Conservation (phyloP, 2,888 invertebrate species). For the Andrena fulva region DNA sequence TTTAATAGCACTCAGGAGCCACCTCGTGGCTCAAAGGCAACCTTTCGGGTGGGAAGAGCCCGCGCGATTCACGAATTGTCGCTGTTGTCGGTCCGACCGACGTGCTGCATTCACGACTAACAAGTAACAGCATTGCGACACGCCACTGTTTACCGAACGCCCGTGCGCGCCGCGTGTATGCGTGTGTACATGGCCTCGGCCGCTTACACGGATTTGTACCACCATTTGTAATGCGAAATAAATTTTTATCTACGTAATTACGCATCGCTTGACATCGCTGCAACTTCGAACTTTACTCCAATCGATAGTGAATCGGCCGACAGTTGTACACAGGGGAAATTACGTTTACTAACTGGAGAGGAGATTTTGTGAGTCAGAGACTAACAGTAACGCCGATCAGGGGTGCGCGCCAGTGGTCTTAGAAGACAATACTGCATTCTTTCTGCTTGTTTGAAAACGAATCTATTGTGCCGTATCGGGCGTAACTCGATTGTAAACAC, state of each 20-base stretch:
- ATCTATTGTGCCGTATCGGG: conserved; percentile 31
- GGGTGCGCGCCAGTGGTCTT: conserved; percentile 25
- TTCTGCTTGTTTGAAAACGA: conserved; percentile 15
- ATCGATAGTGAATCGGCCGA: conserved; percentile 38
- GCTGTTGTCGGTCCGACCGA: conserved; percentile 34
- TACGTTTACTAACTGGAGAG: conserved; percentile 9
- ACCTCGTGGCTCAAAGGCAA: conserved; percentile 53
- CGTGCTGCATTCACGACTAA: conserved; percentile 42
- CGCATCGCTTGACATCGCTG: conserved; percentile 42
- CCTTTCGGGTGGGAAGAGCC: conserved; percentile 32
- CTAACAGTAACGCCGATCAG: not conserved
- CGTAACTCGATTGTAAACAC: conserved; percentile 25
- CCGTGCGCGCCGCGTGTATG: not conserved
- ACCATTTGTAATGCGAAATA: conserved; percentile 37
- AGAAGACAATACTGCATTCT: conserved; percentile 30
- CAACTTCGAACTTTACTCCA: conserved; percentile 53
- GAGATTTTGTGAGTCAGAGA: not conserved
- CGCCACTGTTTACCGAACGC: conserved; percentile 58
- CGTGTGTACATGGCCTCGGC: conserved; percentile 12
- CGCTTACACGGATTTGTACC: conserved; percentile 7
- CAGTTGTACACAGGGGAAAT: not conserved
- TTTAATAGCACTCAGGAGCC: conserved; percentile 45
- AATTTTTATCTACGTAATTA: conserved; percentile 41
- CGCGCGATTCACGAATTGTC: conserved; percentile 48
- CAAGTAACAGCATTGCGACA: conserved; percentile 72